These are phyloP conservation scores for Ptiloglossa arizonensis DNA, from an alignment of 1,140 invertebrate genomes.

Conservation along the genomic window DNA sequence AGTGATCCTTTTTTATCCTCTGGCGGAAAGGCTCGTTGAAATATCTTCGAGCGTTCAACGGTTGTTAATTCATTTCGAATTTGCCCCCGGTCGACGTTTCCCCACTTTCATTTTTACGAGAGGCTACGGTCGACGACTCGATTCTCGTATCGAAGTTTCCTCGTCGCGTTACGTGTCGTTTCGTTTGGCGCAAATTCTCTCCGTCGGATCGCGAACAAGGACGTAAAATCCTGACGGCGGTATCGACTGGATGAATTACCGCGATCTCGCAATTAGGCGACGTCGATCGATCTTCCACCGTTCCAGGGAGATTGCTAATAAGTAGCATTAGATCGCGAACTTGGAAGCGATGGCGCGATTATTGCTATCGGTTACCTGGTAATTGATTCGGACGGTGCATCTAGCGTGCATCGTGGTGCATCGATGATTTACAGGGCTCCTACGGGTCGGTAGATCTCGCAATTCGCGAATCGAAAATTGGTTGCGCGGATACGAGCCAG, in stretches of 20 bases:
- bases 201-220: not conserved
- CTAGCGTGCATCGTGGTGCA: not conserved
- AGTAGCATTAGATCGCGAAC: not conserved
- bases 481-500: not conserved
- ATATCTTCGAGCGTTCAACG: too few species aligned
- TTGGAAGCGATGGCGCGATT: not conserved
- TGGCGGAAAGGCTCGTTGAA: too few species aligned
- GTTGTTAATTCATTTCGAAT: too few species aligned
- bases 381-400: slow-evolving; percentile 19
- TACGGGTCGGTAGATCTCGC: slow-evolving; percentile 12
- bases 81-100: too few species aligned
- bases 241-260: slow-evolving; percentile 7
- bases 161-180: not conserved
- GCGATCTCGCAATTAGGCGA: not conserved
- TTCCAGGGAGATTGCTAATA: not conserved
- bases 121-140: too few species aligned
- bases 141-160: too few species aligned
- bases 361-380: slow-evolving; percentile 7
- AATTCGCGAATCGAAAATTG: slow-evolving; percentile 10
- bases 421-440: slow-evolving; percentile 38
- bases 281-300: not conserved
- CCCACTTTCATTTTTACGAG: too few species aligned
- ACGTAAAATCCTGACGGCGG: not conserved
- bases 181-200: not conserved
- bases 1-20: too few species aligned